A percentile compares a stretch with the other conserved stretches of the same genome.
Evolutionary conservation across 2,797 vertebrate species (phyloP).

Genomic region (Eulemur rubriventer): DNA sequence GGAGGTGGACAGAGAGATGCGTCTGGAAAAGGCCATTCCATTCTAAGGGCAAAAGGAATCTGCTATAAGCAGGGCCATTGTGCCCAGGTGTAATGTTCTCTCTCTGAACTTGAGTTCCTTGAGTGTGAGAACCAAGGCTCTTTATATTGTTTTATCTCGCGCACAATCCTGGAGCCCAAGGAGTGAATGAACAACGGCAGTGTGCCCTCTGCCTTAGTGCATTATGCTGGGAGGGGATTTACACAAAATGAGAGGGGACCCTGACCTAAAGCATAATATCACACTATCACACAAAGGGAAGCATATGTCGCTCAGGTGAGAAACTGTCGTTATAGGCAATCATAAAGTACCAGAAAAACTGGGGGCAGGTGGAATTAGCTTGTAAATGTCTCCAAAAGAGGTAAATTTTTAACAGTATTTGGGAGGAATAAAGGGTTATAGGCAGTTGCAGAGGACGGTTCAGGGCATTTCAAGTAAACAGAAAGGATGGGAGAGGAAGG

Average conservation of each 20-base stretch:
- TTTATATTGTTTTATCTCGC: neutral
- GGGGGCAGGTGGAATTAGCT: conserved; percentile 32
- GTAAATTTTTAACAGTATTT: conserved; percentile 42
- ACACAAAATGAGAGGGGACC: neutral
- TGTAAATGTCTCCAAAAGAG: conserved; percentile 35
- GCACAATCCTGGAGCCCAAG: neutral
- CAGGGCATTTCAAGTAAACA: neutral
- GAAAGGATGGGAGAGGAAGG: conserved; percentile 4
- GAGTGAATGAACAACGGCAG: neutral
- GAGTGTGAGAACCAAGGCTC: neutral
- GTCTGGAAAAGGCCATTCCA: neutral
- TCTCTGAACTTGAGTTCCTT: neutral
- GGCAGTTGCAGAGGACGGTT: neutral
- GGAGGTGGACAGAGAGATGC: rapidly evolving
- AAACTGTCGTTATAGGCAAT: neutral
- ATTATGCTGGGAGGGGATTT: neutral
- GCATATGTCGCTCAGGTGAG: neutral
- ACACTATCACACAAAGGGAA: neutral
- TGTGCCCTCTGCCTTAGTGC: neutral
- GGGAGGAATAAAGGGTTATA: conserved; percentile 1
- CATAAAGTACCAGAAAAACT: conserved; percentile 15
- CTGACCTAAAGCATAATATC: neutral
- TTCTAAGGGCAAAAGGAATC: neutral
- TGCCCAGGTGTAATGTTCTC: neutral
- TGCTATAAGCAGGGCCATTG: neutral